Evolutionary conservation across 2,888 invertebrate species (phyloP).

Genomic region (Pseudococcus viburni): DNA sequence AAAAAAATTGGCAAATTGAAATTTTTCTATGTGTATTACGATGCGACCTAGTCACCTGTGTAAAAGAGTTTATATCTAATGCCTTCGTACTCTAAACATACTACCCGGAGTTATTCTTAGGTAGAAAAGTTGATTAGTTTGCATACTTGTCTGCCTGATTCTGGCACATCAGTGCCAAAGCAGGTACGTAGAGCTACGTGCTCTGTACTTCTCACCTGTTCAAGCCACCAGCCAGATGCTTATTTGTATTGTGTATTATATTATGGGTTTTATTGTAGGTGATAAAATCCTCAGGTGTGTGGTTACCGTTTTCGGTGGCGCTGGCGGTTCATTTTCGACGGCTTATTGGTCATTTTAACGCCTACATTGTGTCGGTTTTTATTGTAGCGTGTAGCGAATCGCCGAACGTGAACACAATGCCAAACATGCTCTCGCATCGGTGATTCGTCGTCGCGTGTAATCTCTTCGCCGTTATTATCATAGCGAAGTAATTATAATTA

Average conservation of each 20-base stretch:
- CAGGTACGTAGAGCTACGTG: too few species aligned
- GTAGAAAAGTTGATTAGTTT: too few species aligned
- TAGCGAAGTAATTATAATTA: not conserved
- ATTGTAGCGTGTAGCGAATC: constrained; percentile 24
- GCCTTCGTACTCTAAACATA: too few species aligned
- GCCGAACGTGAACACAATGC: constrained; percentile 15
- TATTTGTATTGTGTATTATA: not conserved
- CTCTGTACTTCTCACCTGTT: too few species aligned
- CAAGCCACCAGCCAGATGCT: too few species aligned
- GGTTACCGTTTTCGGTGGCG: constrained; percentile 33
- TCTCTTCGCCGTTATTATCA: not conserved
- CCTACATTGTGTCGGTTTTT: constrained; percentile 30
- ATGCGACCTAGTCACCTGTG: too few species aligned
- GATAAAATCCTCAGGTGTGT: constrained; percentile 24
- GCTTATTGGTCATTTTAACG: constrained; percentile 53
- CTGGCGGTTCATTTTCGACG: constrained; percentile 2
- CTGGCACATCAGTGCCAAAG: too few species aligned
- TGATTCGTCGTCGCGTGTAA: constrained; percentile 29
- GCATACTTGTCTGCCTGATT: too few species aligned
- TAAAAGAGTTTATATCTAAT: too few species aligned
- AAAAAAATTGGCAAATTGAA: too few species aligned
- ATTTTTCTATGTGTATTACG: too few species aligned
- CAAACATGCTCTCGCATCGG: constrained; percentile 10
- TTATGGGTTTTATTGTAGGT: constrained; percentile 14
- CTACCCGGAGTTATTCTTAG: too few species aligned